Conservation (phyloP, 2,888 invertebrate genomes). For the Xylota sylvarum region DNA sequence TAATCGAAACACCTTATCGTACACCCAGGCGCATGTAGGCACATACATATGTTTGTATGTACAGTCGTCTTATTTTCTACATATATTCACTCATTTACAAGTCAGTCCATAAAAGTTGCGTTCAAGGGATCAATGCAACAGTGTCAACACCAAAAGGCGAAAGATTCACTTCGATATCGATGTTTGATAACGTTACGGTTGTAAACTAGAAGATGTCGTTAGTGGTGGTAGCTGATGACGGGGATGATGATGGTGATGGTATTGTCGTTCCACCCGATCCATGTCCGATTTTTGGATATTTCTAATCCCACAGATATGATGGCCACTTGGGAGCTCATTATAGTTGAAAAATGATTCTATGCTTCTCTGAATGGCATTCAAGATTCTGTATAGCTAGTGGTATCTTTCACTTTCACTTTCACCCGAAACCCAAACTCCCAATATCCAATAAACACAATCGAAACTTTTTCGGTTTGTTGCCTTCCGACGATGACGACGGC, state of each 20-base stretch:
- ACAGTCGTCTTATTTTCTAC: constrained; percentile 14
- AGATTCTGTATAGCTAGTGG: not conserved
- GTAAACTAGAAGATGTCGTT: constrained; percentile 4
- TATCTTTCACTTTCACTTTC: constrained; percentile 34
- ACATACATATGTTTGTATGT: not conserved
- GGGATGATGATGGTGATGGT: constrained; percentile 3
- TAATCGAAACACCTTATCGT: constrained; percentile 54
- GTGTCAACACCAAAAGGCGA: constrained; percentile 13
- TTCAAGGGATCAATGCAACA: constrained; percentile 43
- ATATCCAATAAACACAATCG: constrained; percentile 48
- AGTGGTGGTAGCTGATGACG: no score
- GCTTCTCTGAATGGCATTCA: not conserved
- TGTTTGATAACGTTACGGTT: constrained; percentile 26
- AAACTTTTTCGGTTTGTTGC: constrained; percentile 54
- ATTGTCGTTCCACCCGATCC: constrained; percentile 33
- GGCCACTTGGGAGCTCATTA: constrained; percentile 75
- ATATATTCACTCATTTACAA: constrained; percentile 1
- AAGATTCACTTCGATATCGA: constrained; percentile 1
- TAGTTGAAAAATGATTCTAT: constrained; percentile 71
- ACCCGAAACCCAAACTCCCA: constrained; percentile 1
- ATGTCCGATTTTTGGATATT: constrained; percentile 44
- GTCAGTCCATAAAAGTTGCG: constrained; percentile 18
- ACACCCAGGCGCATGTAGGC: not conserved
- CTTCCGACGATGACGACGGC: constrained; percentile 16
- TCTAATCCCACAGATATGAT: constrained; percentile 55